A percentile compares a stretch with the other conserved stretches of the same genome.
Evolutionary conservation across 2,888 invertebrate genomes (phyloP).

Genomic region (Neelides folsomi): DNA sequence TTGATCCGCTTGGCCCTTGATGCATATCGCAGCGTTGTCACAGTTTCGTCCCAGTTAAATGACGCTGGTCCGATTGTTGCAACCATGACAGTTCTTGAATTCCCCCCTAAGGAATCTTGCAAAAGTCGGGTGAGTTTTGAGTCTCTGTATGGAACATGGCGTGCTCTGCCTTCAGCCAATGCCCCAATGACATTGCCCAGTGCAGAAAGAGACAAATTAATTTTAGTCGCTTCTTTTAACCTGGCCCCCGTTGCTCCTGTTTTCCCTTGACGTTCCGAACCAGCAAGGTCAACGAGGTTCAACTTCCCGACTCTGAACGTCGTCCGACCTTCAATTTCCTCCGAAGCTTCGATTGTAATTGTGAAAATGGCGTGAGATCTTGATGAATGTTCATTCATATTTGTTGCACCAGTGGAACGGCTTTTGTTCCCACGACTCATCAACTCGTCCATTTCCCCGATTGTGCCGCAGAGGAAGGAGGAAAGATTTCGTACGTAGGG

Average conservation of each 20-base stretch:
- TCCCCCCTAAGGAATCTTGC: slow-evolving; percentile 95
- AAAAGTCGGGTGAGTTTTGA: slow-evolving; percentile 90
- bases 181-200: slow-evolving; percentile 97
- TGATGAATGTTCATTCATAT: slow-evolving; percentile 98
- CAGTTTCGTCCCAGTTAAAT: slow-evolving; percentile 94
- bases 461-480: slow-evolving; percentile 84
- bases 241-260: slow-evolving; percentile 88
- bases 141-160: slow-evolving; percentile 94
- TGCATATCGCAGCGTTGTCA: slow-evolving; percentile 91
- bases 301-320: slow-evolving; percentile 74
- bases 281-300: slow-evolving; percentile 95
- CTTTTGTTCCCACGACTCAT: slow-evolving; percentile 89
- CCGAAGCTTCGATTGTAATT: slow-evolving; percentile 89
- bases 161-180: slow-evolving; percentile 70
- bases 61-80: slow-evolving; percentile 97
- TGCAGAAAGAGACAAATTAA: slow-evolving; percentile 92
- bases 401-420: slow-evolving; percentile 84
- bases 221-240: slow-evolving; percentile 90
- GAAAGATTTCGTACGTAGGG: slow-evolving; percentile 93
- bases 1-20: slow-evolving; percentile 96
- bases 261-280: slow-evolving; percentile 67
- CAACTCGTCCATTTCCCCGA: slow-evolving; percentile 81
- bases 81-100: slow-evolving; percentile 98
- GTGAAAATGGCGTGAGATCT: slow-evolving; percentile 97
- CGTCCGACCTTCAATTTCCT: slow-evolving; percentile 47